Evolutionary conservation across 2,888 invertebrate species (phyloP), one percentile per base, ranked within the genome.

Genomic region (Nysson spinosus): DNA sequence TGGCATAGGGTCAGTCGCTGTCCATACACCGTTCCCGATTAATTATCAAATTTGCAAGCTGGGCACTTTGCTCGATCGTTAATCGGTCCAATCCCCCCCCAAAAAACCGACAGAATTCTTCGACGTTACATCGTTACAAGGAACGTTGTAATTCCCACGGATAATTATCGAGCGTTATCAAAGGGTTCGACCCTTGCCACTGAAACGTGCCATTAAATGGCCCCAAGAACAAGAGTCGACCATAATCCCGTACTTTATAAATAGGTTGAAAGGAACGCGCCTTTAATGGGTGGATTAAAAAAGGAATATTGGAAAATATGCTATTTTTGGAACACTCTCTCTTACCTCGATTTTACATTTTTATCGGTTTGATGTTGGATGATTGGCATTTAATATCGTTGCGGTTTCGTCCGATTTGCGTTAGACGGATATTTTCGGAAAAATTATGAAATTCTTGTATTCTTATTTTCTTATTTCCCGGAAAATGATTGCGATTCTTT

Each of bases 81-180:
- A 24, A 30, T 20, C 19, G 6, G 11, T 9, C 2, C 22, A 1
- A 4, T 3, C 9, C 22, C 14, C 6, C 2, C 22, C 3, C 32
- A 34, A 54, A 32, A 34, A 55, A 35, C 20, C 34, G 12, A 56
- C 46, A 56, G 56, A 46, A 20, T 30, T 17, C 20, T 28, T 44
- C 37, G 24, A 37, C 43, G 22, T 19, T 35, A 37, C 17, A 55
- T 14, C 37, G 4, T 17, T 32, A 24, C 19, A 30, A 44, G 46
- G 28, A 16, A 24, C 17, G 37, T 54, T 54, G 19, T 7, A 5
- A 9, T 9, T 24, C 9, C 24, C 24, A 24, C 24, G 24, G 39
- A 55, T 46, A 40, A 60, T 60, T 55, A 60, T 60, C 60, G 55
- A 40, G 20, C 26, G 30, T 40, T 19, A 34, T 60, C 60, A 60